These are phyloP conservation scores for Acanthochromis polyacanthus DNA, from an alignment of 2,113 vertebrate species.

Conservation along the genomic window DNA sequence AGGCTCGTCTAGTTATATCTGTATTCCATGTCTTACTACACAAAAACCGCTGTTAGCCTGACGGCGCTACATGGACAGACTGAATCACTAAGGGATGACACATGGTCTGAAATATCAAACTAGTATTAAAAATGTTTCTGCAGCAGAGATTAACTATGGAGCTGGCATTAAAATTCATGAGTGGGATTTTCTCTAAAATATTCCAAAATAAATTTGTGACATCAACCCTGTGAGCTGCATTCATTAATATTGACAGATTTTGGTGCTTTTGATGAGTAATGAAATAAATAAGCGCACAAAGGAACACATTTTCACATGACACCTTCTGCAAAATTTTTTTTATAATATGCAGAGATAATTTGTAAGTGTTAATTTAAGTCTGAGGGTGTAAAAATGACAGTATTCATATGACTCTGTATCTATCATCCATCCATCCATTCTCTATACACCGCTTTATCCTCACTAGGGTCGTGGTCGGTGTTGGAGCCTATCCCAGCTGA, in stretches of 20 bases:
- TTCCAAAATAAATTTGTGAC: background rate
- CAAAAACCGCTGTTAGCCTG: background rate
- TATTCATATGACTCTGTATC: background rate
- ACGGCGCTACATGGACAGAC: background rate
- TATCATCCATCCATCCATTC: too few species aligned
- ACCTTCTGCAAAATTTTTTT: conserved; percentile 13
- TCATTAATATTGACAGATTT: conserved; percentile 20
- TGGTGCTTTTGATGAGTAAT: conserved; percentile 37
- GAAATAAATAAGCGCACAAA: conserved; percentile 32
- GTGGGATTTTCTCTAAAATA: conserved; percentile 25
- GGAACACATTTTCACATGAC: conserved; percentile 2
- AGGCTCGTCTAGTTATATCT: too few species aligned
- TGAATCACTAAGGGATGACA: background rate
- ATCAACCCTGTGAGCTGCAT: conserved; percentile 7
- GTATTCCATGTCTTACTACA: background rate
- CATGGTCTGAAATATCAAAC: conserved; percentile 3
- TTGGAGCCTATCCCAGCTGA: too few species aligned
- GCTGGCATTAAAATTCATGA: conserved; percentile 6
- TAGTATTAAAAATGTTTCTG: background rate
- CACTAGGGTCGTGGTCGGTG: too few species aligned
- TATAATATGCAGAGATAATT: background rate
- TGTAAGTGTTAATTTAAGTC: background rate
- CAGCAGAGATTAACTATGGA: background rate
- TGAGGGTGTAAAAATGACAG: conserved; percentile 23
- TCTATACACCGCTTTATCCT: too few species aligned